Percentiles rank a stretch among this genome's conserved stretches.
phyloP scores from a whole-genome alignment of 1,140 invertebrate species.

The Microplitis mediator region DNA sequence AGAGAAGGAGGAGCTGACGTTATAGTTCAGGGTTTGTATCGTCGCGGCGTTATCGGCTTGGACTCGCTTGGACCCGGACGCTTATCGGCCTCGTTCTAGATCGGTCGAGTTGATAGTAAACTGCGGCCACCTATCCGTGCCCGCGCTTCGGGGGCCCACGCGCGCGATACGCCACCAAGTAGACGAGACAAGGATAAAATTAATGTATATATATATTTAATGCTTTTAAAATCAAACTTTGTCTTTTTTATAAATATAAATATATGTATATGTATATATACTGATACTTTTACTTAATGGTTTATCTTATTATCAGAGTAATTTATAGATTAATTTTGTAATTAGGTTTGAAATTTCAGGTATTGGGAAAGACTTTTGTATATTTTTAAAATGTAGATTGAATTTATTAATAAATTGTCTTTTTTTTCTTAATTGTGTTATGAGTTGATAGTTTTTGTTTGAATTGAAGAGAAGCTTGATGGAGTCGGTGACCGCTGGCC shows the following conservation, averaged over 20 bases:
- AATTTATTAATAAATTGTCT: background rate
- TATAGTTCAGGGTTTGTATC: slow-evolving; percentile 29
- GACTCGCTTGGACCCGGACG: slow-evolving; percentile 16
- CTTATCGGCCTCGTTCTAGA: slow-evolving; percentile 40
- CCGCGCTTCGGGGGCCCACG: slow-evolving; percentile 26
- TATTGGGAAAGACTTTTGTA: too few species aligned
- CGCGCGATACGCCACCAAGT: slow-evolving; percentile 15
- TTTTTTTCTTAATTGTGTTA: background rate
- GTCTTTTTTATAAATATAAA: too few species aligned
- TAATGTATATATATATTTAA: background rate
- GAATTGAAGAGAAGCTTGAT: slow-evolving; percentile 18
- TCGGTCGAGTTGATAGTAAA: slow-evolving; percentile 34
- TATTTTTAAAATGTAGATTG: too few species aligned
- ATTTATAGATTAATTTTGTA: too few species aligned
- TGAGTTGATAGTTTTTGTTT: background rate
- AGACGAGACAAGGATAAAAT: slow-evolving; percentile 4
- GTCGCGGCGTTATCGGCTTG: slow-evolving; percentile 26
- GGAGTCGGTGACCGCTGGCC: slow-evolving; percentile 55
- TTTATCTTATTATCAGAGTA: too few species aligned
- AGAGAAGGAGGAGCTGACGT: background rate
- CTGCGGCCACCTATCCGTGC: slow-evolving; percentile 33
- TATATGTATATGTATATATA: too few species aligned
- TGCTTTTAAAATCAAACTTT: background rate
- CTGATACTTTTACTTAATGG: too few species aligned
- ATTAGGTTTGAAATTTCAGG: too few species aligned